Conservation (phyloP, 1,140 invertebrate genomes). For the Hylaeus volcanicus region DNA sequence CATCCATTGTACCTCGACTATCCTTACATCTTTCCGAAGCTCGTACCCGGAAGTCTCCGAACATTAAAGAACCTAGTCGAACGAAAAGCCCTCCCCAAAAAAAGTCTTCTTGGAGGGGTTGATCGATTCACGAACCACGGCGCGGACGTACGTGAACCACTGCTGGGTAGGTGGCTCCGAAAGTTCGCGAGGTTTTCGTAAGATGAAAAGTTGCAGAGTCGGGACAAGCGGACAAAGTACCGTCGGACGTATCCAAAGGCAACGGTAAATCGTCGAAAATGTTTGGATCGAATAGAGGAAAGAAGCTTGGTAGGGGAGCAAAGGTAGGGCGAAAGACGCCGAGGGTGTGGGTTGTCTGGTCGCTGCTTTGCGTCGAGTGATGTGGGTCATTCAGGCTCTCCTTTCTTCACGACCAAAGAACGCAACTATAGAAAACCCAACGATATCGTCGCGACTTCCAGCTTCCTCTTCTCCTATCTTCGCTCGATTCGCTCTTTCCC, state of each 20-base stretch:
- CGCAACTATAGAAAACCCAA: slow-evolving; percentile 8
- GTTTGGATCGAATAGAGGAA: slow-evolving; percentile 6
- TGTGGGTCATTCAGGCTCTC: slow-evolving; percentile 32
- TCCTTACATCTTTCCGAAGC: too few species aligned
- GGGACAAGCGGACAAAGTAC: neutral
- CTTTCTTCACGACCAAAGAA: slow-evolving; percentile 18
- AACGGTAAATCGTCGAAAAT: slow-evolving; percentile 46
- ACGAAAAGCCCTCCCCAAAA: too few species aligned
- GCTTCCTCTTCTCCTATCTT: neutral
- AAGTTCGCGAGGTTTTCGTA: too few species aligned
- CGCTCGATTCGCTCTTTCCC: neutral
- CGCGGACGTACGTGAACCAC: too few species aligned
- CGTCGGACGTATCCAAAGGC: neutral
- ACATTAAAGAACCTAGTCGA: too few species aligned
- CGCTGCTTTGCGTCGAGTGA: slow-evolving; percentile 17
- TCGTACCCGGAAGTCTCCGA: too few species aligned
- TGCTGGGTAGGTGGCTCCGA: too few species aligned
- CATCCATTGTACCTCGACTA: too few species aligned
- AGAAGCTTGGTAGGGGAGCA: slow-evolving; percentile 1
- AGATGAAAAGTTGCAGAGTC: neutral
- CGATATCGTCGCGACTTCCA: neutral
- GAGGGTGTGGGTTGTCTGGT: neutral
- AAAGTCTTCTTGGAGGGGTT: too few species aligned
- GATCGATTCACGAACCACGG: too few species aligned
- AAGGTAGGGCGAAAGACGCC: neutral